phyloP scores from a whole-genome alignment of 2,888 invertebrate species.

The Scotopteryx bipunctaria region DNA sequence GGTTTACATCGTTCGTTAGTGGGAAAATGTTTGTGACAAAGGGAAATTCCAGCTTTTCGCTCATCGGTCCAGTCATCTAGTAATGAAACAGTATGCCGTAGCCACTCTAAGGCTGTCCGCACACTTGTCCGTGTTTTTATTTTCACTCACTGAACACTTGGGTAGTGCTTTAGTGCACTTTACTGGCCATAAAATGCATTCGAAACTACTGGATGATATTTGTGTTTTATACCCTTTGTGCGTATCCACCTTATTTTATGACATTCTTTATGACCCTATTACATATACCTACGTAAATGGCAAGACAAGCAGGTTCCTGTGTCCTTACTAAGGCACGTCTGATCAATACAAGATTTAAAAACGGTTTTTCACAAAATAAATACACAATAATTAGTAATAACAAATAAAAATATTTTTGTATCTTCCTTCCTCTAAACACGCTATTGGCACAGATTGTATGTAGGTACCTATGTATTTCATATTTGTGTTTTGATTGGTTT shows the following conservation, averaged over 20 bases:
- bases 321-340: background rate
- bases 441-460: slow-evolving; percentile 5
- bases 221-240: slow-evolving; percentile 39
- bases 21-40: slow-evolving; percentile 64
- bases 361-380: too few species aligned
- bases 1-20: slow-evolving; percentile 36
- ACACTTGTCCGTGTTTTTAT: slow-evolving; percentile 54
- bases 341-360: too few species aligned
- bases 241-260: slow-evolving; percentile 36
- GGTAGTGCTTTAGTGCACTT: slow-evolving; percentile 51
- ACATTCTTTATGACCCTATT: slow-evolving; percentile 30
- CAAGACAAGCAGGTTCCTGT: background rate
- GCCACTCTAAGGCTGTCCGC: slow-evolving; percentile 49
- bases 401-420: background rate
- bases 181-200: slow-evolving; percentile 50
- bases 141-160: slow-evolving; percentile 60
- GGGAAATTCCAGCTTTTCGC: slow-evolving; percentile 62
- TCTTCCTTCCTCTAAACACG: background rate
- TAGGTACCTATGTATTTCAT: slow-evolving; percentile 28
- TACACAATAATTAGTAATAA: too few species aligned
- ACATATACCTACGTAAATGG: slow-evolving; percentile 1
- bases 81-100: slow-evolving; percentile 65
- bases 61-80: slow-evolving; percentile 66
- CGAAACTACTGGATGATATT: slow-evolving; percentile 44
- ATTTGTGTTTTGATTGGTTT: slow-evolving; percentile 67